Evolutionary conservation across 2,888 invertebrate genomes (phyloP).

Genomic region (Oscheius sp.): DNA sequence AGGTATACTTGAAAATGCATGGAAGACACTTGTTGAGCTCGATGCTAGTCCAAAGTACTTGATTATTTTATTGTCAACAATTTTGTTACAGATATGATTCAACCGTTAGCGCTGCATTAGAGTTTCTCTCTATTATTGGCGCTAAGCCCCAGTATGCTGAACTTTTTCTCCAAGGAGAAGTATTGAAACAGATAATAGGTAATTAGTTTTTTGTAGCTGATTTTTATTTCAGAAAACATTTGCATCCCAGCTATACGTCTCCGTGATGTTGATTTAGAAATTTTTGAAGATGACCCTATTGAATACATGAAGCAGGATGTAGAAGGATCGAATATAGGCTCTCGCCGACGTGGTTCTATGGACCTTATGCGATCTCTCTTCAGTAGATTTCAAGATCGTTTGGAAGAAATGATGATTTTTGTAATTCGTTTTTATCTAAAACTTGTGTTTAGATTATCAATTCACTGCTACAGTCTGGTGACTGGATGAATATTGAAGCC

Average conservation of each 20-base stretch:
- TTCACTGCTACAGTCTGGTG: constrained; percentile 70
- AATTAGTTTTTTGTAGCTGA: constrained; percentile 59
- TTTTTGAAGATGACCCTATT: constrained; percentile 97
- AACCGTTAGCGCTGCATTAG: constrained; percentile 89
- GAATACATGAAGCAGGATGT: constrained; percentile 95
- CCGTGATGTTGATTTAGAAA: constrained; percentile 89
- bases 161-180: constrained; percentile 59
- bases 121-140: constrained; percentile 92
- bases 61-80: not conserved
- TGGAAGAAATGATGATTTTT: constrained; percentile 36
- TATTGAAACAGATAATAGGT: constrained; percentile 54
- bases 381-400: constrained; percentile 81
- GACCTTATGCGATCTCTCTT: constrained; percentile 92
- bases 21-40: constrained; percentile 82
- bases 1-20: constrained; percentile 90
- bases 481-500: constrained; percentile 86
- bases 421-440: not conserved
- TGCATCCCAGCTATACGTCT: constrained; percentile 98
- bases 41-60: constrained; percentile 48
- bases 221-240: constrained; percentile 83
- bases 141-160: constrained; percentile 85
- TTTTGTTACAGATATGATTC: constrained; percentile 63
- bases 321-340: constrained; percentile 90
- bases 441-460: constrained; percentile 30
- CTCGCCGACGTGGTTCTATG: constrained; percentile 91